Percentiles rank a stretch among this genome's conserved stretches.
These are phyloP conservation scores for Diorhabda sublineata DNA, from an alignment of 1,140 invertebrate species.

Conservation along the genomic window DNA sequence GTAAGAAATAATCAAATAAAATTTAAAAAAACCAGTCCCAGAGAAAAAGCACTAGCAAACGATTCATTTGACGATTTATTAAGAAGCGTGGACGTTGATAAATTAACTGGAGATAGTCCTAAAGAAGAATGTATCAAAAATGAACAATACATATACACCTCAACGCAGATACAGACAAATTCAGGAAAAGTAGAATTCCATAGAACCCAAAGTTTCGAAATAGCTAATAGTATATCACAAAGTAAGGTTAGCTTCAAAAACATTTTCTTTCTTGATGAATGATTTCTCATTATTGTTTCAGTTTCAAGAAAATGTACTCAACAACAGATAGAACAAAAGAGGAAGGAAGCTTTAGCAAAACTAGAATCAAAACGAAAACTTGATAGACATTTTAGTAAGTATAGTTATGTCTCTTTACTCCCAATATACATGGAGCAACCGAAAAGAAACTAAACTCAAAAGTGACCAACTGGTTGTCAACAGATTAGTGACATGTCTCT, in stretches of 20 bases:
- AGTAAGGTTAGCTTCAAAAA: neutral
- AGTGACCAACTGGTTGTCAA: too few relatives aligned
- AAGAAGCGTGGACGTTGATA: conserved; percentile 20
- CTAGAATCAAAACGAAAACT: conserved; percentile 37
- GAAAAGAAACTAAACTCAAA: too few relatives aligned
- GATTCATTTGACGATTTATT: conserved; percentile 36
- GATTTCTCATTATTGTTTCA: neutral
- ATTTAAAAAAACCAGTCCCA: neutral
- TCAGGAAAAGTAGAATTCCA: conserved; percentile 31
- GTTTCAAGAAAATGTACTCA: neutral
- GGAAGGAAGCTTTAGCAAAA: conserved; percentile 40
- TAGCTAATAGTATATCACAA: neutral
- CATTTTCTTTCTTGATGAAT: neutral
- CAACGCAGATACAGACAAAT: neutral
- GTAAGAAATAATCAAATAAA: neutral
- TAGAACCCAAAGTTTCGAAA: conserved; percentile 37
- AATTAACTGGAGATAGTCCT: neutral
- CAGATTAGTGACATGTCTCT: too few relatives aligned
- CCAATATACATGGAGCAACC: too few relatives aligned
- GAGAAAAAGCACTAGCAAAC: conserved; percentile 19
- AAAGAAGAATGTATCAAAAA: neutral
- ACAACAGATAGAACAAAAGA: conserved; percentile 42
- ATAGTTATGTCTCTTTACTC: neutral
- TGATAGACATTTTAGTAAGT: conserved; percentile 10
- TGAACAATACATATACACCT: neutral